Percentiles rank a stretch among this genome's conserved stretches.
These are phyloP conservation scores for Temnothorax longispinosus DNA, from an alignment of 1,140 invertebrate species.

Conservation along the genomic window DNA sequence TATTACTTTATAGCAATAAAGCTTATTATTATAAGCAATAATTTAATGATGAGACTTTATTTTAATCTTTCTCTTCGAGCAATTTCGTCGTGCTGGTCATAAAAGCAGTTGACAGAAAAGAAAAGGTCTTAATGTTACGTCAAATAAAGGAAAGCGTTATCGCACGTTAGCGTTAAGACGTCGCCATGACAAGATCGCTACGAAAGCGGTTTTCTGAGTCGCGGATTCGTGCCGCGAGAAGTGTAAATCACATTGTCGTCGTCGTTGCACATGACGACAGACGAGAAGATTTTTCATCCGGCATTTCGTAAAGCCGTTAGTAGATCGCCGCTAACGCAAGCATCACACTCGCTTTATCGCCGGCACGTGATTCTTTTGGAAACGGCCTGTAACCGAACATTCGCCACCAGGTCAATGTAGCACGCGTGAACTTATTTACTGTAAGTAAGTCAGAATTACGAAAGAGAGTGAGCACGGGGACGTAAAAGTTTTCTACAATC, in stretches of 20 bases:
- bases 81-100: not conserved
- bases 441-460: slow-evolving; percentile 56
- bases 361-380: slow-evolving; percentile 49
- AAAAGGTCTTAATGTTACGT: not conserved
- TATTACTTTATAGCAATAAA: not conserved
- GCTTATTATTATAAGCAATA: no score
- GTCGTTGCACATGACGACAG: slow-evolving; percentile 16
- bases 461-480: not conserved
- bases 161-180: slow-evolving; percentile 5
- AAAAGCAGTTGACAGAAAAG: not conserved
- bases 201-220: slow-evolving; percentile 9
- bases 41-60: not conserved
- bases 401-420: slow-evolving; percentile 30
- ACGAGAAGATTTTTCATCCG: slow-evolving; percentile 38
- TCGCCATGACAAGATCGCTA: not conserved
- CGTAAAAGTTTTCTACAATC: not conserved
- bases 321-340: slow-evolving; percentile 51
- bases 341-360: slow-evolving; percentile 43
- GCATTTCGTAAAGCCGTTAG: slow-evolving; percentile 28
- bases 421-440: slow-evolving; percentile 68
- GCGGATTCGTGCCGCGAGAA: slow-evolving; percentile 5
- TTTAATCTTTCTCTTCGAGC: not conserved
- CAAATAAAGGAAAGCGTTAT: slow-evolving; percentile 37
- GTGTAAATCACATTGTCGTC: slow-evolving; percentile 48
- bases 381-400: slow-evolving; percentile 58